Percentiles rank a stretch among this genome's conserved stretches.
Conservation (phyloP, 2,888 invertebrate genomes). For the Spodoptera exigua region DNA sequence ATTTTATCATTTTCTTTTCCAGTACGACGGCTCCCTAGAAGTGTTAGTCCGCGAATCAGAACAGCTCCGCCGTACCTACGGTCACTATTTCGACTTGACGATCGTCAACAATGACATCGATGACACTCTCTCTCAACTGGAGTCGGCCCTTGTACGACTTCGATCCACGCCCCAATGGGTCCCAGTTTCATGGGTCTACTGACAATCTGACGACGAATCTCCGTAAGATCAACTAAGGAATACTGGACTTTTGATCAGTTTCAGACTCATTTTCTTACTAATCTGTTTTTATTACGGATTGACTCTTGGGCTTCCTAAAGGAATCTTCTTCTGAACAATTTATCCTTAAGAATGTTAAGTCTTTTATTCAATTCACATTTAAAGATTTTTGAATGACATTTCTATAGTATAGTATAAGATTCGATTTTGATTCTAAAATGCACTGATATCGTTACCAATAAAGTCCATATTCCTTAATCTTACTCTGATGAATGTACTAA, state of each 20-base stretch:
- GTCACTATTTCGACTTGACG: slow-evolving; percentile 99
- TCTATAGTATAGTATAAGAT: slow-evolving; percentile 11
- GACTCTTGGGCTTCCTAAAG: slow-evolving; percentile 32
- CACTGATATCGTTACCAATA: not conserved
- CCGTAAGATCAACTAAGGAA: slow-evolving; percentile 55
- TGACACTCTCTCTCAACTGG: slow-evolving; percentile 98
- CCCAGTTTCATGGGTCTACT: slow-evolving; percentile 99
- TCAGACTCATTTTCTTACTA: slow-evolving; percentile 38
- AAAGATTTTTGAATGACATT: slow-evolving; percentile 6
- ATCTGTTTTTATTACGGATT: slow-evolving; percentile 47
- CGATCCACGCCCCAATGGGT: slow-evolving; percentile 98
- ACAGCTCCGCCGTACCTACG: slow-evolving; percentile 98
- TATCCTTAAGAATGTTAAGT: no score
- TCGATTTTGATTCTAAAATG: slow-evolving; percentile 11
- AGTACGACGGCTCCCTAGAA: slow-evolving; percentile 99
- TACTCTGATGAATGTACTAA: slow-evolving; percentile 22
- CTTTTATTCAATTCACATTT: not conserved
- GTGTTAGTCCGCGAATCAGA: slow-evolving; percentile 98
- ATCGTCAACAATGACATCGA: slow-evolving; percentile 99
- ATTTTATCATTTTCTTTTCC: slow-evolving; percentile 47
- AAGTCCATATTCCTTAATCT: slow-evolving; percentile 47
- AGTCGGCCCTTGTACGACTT: slow-evolving; percentile 96
- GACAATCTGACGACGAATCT: slow-evolving; percentile 85
- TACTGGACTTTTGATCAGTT: slow-evolving; percentile 53
- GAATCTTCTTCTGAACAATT: slow-evolving; percentile 3